Base-by-base conservation (phyloP, 2,797 vertebrate species). In the Perodicticus potto region DNA sequence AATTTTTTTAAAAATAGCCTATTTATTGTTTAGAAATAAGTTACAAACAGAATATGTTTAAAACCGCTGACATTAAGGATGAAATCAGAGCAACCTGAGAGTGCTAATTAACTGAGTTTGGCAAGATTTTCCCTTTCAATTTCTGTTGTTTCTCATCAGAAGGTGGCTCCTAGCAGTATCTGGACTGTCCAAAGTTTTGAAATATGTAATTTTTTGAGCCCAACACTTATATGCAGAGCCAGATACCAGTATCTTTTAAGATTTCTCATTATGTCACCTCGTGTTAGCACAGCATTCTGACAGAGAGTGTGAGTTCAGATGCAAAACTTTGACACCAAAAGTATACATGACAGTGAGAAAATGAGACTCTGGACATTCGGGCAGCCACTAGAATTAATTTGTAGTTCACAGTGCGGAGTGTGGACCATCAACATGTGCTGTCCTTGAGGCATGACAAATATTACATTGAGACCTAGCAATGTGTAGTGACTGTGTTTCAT, bases 331-430 rank as follows among this genome's bases (percentile, higher is more conserved):
- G 97, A 98, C 92, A 96, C 85, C 32, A 77, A 96, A 98, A 87
- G 37, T 86, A 96, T 87, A 91, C 27, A 19, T 73, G 95, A 96
- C 96, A 97, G 96, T 95, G 77, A 98, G 4, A 97, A 98, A 98
- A 98, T 91, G 96, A 98, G 94, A 96, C 96, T 92, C 69, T 5
- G 8, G 89, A 90, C 53, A 29, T 86, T 8, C 2, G 61, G 32
- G 74, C 69, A 34, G 5, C 89, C 89, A 49, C 73, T 97, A 77
- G 97, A 98, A 97, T 98, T 98, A 97, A 98, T 98, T 88, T 97
- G 91, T 95, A 83, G 86, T 85, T 97, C 81, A n/a, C 85, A 77
- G 70, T 53, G 59, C 94, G 93, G 98, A 95, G 67, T 53, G 59
- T 95, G 93, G 98, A 95, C 90, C 94, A 84, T 73, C 93, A 23